Conservation (phyloP, 2,888 invertebrate species). For the Drosophila paramelanica region DNA sequence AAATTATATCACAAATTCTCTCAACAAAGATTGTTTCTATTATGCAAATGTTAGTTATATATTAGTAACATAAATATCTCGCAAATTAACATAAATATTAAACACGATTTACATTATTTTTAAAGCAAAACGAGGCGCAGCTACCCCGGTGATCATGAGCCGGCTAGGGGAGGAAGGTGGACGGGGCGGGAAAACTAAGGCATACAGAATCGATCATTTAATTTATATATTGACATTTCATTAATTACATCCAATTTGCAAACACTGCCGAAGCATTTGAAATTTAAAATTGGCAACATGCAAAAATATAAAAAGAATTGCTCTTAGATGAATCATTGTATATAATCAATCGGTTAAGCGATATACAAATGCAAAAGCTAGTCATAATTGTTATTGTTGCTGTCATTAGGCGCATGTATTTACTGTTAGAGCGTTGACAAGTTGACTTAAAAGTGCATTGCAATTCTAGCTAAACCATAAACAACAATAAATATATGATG, state of each 20-base stretch:
- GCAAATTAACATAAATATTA: slow-evolving; percentile 23
- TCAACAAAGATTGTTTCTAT: not conserved
- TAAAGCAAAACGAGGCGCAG: slow-evolving; percentile 42
- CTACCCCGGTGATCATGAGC: slow-evolving; percentile 38
- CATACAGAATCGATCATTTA: slow-evolving; percentile 31
- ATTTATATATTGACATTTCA: slow-evolving; percentile 54
- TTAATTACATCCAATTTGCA: slow-evolving; percentile 53
- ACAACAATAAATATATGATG: slow-evolving; percentile 69
- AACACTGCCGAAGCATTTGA: slow-evolving; percentile 5
- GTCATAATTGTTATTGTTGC: slow-evolving; percentile 3
- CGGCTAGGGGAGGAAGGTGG: not conserved
- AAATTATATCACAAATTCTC: not conserved
- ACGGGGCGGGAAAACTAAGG: not conserved
- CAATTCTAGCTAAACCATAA: slow-evolving; percentile 56
- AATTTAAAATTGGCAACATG: slow-evolving; percentile 15
- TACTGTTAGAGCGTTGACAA: slow-evolving; percentile 63
- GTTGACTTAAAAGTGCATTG: slow-evolving; percentile 75
- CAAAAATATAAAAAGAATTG: not conserved
- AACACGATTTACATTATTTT: slow-evolving; percentile 24
- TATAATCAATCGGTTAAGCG: slow-evolving; percentile 43
- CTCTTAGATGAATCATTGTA: slow-evolving; percentile 43
- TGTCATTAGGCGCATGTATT: slow-evolving; percentile 26
- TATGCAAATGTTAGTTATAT: slow-evolving; percentile 17
- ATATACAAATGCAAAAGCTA: slow-evolving; percentile 25
- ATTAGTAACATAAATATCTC: slow-evolving; percentile 23